phyloP scores from a whole-genome alignment of 2,888 invertebrate species.

The Crossocerus cetratus region DNA sequence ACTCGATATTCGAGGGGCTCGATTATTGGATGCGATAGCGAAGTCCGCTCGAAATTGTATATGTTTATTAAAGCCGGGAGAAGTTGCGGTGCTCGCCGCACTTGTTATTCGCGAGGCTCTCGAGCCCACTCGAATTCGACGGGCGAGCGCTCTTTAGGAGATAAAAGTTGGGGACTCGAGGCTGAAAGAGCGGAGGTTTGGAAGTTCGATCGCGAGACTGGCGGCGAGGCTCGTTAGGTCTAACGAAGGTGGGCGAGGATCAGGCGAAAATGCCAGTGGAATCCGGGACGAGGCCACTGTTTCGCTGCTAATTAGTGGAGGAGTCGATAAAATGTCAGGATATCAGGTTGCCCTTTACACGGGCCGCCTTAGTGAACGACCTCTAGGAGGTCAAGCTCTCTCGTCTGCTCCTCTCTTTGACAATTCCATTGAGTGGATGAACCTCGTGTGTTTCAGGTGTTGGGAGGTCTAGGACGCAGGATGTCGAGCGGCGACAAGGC shows the following conservation, averaged over 20 bases:
- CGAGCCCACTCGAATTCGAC: no score
- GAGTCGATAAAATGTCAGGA: not conserved
- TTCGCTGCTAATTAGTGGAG: slow-evolving; percentile 31
- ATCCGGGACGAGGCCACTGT: slow-evolving; percentile 15
- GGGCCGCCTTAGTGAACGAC: not conserved
- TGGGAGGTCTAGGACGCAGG: slow-evolving; percentile 67
- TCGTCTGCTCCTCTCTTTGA: not conserved
- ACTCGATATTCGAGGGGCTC: no score
- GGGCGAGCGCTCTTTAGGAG: no score
- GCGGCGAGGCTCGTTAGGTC: not conserved
- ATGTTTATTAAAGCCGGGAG: no score
- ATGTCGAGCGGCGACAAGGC: slow-evolving; percentile 76
- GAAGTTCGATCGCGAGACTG: not conserved
- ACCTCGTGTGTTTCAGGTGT: slow-evolving; percentile 56
- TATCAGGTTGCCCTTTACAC: not conserved
- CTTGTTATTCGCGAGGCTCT: no score
- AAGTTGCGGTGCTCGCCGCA: no score
- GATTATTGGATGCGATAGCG: no score
- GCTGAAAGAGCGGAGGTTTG: no score
- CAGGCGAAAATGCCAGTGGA: not conserved
- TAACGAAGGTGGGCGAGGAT: slow-evolving; percentile 10
- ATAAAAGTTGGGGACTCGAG: no score
- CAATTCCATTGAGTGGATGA: not conserved
- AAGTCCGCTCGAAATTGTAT: no score
- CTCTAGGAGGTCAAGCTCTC: not conserved